Percentiles rank a stretch among this genome's conserved stretches.
These are phyloP conservation scores for Neoaliturus tenellus DNA, from an alignment of 2,888 invertebrate species.

Conservation along the genomic window DNA sequence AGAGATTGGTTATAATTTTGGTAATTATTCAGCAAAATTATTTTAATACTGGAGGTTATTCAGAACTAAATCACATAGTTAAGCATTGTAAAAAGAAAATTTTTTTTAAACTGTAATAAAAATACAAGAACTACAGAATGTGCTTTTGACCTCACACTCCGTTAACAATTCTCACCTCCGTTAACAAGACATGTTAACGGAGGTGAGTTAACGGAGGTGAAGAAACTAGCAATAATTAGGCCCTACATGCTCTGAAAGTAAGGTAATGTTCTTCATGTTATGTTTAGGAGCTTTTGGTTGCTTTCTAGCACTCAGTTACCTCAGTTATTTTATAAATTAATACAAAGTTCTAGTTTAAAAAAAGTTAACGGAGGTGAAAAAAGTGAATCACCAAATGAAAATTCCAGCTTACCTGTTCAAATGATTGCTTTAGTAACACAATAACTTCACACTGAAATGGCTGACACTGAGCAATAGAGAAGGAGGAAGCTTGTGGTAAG, in stretches of 20 bases:
- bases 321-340: background rate
- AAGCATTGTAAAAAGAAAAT: background rate
- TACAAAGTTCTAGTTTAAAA: background rate
- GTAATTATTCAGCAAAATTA: background rate
- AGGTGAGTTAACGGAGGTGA: no score
- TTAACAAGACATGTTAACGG: slow-evolving; percentile 5
- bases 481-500: background rate
- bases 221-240: background rate
- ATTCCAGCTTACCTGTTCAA: background rate
- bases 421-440: background rate
- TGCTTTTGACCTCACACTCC: background rate
- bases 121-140: background rate
- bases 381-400: slow-evolving; percentile 1
- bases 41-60: no score
- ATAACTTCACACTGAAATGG: background rate
- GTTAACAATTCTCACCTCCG: background rate
- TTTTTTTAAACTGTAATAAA: background rate
- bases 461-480: background rate
- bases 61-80: no score
- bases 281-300: background rate
- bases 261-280: background rate
- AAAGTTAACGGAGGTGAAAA: slow-evolving; percentile 6
- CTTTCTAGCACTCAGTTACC: background rate
- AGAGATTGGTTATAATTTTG: background rate
- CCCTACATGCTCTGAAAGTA: slow-evolving; percentile 1